A percentile compares a stretch with the other conserved stretches of the same genome.
phyloP scores from a whole-genome alignment of 1,140 invertebrate species.

The Heliconius nattereri region DNA sequence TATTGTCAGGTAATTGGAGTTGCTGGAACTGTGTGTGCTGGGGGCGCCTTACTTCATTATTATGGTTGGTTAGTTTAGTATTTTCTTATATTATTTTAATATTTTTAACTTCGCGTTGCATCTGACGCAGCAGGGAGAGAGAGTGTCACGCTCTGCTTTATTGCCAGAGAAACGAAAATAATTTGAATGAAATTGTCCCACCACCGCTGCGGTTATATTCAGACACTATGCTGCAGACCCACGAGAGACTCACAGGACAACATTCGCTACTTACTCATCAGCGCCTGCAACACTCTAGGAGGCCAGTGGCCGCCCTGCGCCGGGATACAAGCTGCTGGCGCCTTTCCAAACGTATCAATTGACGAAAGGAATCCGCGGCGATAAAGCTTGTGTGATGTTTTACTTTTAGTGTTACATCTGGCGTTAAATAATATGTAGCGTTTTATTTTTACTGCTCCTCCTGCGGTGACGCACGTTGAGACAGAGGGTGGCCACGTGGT shows the following conservation, averaged over 20 bases:
- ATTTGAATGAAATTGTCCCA: background rate
- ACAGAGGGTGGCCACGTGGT: too few relatives aligned
- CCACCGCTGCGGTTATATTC: background rate
- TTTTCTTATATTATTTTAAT: background rate
- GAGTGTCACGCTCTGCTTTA: too few relatives aligned
- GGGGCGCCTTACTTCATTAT: background rate
- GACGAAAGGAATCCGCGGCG: slow-evolving; percentile 1
- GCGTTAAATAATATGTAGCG: background rate
- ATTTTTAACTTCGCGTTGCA: too few relatives aligned
- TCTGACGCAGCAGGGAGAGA: too few relatives aligned
- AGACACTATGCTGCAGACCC: too few relatives aligned
- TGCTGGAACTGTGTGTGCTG: background rate
- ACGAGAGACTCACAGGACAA: too few relatives aligned
- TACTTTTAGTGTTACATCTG: slow-evolving; percentile 13
- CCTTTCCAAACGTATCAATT: background rate
- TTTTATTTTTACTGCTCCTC: background rate
- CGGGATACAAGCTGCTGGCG: background rate
- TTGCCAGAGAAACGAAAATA: background rate
- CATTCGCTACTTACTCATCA: background rate
- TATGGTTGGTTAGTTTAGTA: background rate
- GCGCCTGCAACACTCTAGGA: background rate
- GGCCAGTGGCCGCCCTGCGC: background rate
- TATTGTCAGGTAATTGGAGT: background rate
- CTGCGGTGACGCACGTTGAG: background rate
- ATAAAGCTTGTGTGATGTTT: slow-evolving; percentile 5